Evolutionary conservation across 2,888 invertebrate genomes (phyloP).

Genomic region (Mesochorus sp.): DNA sequence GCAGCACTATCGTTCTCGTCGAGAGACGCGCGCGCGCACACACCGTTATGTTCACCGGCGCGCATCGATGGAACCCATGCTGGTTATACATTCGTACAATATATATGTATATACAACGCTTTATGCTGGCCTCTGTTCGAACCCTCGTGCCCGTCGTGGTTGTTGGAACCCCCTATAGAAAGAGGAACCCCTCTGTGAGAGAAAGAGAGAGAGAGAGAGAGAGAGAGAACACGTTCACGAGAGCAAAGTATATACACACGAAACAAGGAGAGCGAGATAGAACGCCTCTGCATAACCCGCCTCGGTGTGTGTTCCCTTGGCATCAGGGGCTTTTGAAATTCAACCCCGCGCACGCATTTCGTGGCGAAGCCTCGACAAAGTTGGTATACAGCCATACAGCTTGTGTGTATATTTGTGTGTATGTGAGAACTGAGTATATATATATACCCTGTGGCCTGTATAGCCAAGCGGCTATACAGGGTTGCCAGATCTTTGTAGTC

Average conservation of each 20-base stretch:
- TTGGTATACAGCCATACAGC: conserved; percentile 2
- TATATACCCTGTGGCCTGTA: conserved; percentile 6
- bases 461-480: conserved; percentile 59
- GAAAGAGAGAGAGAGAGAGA: conserved; percentile 26
- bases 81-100: conserved; percentile 20
- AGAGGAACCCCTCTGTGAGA: conserved; percentile 69
- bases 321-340: conserved; percentile 77
- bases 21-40: conserved; percentile 64
- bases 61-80: conserved; percentile 60
- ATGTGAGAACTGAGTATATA: conserved; percentile 7
- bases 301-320: conserved; percentile 71
- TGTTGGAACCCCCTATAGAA: conserved; percentile 73
- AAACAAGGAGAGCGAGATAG: conserved; percentile 34
- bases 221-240: neutral
- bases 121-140: conserved; percentile 17
- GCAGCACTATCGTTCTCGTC: conserved; percentile 53
- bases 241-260: no score
- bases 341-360: conserved; percentile 74
- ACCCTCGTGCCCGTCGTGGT: conserved; percentile 36
- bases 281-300: neutral
- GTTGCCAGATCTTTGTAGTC: conserved; percentile 71
- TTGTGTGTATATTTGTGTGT: no score
- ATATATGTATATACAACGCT: neutral
- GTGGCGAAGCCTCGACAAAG: conserved; percentile 37
- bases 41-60: conserved; percentile 77